Percentiles rank a stretch among this genome's conserved stretches.
Conservation (phyloP, 2,888 invertebrate genomes). For the Helicoverpa assulta region DNA sequence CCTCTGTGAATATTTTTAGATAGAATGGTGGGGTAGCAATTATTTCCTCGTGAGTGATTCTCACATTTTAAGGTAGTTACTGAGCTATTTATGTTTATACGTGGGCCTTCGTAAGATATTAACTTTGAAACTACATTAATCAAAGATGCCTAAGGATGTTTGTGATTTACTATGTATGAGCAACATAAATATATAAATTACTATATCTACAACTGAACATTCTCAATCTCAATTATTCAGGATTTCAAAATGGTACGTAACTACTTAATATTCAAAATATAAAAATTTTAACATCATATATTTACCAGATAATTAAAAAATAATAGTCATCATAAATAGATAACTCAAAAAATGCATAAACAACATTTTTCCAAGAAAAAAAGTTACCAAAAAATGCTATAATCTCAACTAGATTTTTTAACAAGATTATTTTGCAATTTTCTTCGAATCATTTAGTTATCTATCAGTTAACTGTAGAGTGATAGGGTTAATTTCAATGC, state of each 20-base stretch:
- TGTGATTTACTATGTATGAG: no score
- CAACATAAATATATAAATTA: no score
- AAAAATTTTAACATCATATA: no score
- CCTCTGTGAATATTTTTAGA: slow-evolving; percentile 4
- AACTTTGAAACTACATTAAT: background rate
- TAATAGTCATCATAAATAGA: background rate
- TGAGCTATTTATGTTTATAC: background rate
- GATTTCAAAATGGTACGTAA: no score
- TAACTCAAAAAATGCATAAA: slow-evolving; percentile 3
- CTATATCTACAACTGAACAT: no score
- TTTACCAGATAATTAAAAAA: background rate
- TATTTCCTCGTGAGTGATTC: background rate
- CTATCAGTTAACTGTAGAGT: slow-evolving; percentile 14
- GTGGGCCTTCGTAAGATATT: no score
- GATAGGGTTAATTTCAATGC: slow-evolving; percentile 44
- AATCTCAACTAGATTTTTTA: slow-evolving; percentile 9
- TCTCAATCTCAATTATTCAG: no score
- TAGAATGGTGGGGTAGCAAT: background rate
- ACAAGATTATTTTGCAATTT: slow-evolving; percentile 34
- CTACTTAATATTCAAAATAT: no score
- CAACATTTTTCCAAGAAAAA: slow-evolving; percentile 22
- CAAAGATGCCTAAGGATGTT: background rate
- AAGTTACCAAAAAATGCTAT: slow-evolving; percentile 15
- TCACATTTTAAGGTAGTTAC: background rate
- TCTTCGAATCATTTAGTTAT: slow-evolving; percentile 16